Percentiles rank a stretch among this genome's conserved stretches.
phyloP scores from a whole-genome alignment of 2,113 vertebrate genomes.

The Chaetodon auriga region DNA sequence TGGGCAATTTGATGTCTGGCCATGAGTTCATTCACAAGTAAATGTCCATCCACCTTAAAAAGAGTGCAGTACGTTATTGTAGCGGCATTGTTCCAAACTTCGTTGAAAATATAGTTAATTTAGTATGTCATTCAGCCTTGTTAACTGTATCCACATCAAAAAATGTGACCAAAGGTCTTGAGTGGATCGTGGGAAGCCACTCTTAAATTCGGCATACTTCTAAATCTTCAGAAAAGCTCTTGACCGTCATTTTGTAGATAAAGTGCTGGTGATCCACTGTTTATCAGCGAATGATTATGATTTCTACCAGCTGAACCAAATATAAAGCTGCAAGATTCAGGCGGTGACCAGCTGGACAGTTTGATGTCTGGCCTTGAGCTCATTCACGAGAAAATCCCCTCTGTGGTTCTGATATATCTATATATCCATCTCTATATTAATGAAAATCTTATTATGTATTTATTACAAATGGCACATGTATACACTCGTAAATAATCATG shows the following conservation, averaged over 20 bases:
- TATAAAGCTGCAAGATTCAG: constrained; percentile 90
- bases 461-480: neutral
- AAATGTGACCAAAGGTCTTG: neutral
- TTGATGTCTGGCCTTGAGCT: constrained; percentile 94
- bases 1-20: constrained; percentile 96
- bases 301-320: constrained; percentile 87
- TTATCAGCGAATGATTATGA: constrained; percentile 85
- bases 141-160: neutral
- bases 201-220: neutral
- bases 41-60: constrained; percentile 11
- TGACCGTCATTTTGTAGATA: neutral
- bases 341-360: constrained; percentile 88
- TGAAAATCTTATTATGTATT: neutral
- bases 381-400: constrained; percentile 86
- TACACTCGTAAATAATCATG: neutral
- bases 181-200: neutral
- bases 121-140: neutral
- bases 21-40: constrained; percentile 94
- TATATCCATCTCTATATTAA: no score
- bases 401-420: neutral
- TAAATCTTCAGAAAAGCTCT: neutral
- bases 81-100: neutral
- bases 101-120: neutral
- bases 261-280: neutral
- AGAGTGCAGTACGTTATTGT: no score